These are phyloP conservation scores for Camponotus pennsylvanicus DNA, from an alignment of 1,140 invertebrate species.

Conservation along the genomic window DNA sequence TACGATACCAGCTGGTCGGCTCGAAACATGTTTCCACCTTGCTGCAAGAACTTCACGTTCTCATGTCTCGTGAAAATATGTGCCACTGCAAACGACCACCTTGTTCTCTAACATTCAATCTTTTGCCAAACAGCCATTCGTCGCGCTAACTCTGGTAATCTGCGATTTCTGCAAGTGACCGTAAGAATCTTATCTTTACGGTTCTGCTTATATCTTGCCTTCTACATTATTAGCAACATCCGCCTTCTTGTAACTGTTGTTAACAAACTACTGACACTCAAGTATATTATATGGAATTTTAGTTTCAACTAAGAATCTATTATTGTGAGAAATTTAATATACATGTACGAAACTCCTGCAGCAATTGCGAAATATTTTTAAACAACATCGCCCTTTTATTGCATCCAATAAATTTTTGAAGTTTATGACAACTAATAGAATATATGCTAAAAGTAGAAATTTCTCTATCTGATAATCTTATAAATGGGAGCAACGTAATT, in stretches of 20 bases:
- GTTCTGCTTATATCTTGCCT: not conserved
- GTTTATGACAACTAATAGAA: not conserved
- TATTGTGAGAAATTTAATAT: not conserved
- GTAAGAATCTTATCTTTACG: conserved; percentile 41
- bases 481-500: not conserved
- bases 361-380: not conserved
- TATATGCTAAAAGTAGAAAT: not conserved
- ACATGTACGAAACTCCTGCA: not conserved
- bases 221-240: not conserved
- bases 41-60: not conserved
- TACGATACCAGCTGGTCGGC: not conserved
- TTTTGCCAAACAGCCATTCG: conserved; percentile 1
- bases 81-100: conserved; percentile 19
- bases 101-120: conserved; percentile 3
- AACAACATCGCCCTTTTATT: not conserved
- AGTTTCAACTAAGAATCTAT: not conserved
- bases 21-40: not conserved
- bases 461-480: not conserved
- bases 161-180: conserved; percentile 17
- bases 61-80: conserved; percentile 19
- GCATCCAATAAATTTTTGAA: not conserved
- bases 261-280: not conserved
- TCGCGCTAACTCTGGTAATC: not conserved
- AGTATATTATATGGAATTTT: not conserved
- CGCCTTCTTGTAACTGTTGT: conserved; percentile 24